Evolutionary conservation across 1,140 invertebrate species (phyloP), one percentile per base, ranked within the genome.

Genomic region (Amphibalanus amphitrite): DNA sequence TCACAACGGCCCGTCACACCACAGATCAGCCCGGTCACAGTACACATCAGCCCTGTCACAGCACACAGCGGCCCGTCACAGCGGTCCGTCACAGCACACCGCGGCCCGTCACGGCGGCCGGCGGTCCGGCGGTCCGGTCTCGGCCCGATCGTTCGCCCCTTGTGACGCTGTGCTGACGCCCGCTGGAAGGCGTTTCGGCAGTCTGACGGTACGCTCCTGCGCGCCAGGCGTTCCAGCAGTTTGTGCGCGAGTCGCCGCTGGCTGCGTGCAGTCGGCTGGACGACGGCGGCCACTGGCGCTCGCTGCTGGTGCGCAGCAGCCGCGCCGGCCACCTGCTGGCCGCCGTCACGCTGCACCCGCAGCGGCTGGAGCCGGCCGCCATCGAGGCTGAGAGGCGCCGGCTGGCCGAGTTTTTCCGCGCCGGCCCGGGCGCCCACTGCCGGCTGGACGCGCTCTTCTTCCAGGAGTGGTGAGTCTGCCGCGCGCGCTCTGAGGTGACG

Each of bases 201-300:
- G 33, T 59, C 47, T 23, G 47, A 17, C 47, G 6, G 25, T 28
- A 23, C 33, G 26, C 69, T 65, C 69, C 72, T 72, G 69, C 69
- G 72, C 71, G 74, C 59, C 74, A 83, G 82, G 75, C 75, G 67
- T 83, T 82, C 77, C 79, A 84, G 76, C 75, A 80, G 8, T 84
- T 79, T 75, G 77, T 85, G 25, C 76, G 77, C 30, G 69, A 71
- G 30, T 82, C 81, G 28, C 68, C 74, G 23, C 79, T 81, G 64
- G 73, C 75, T 13, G 79, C 79, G 0, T 84, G 81, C 76, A 76
- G 81, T 71, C 78, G 81, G 26, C 78, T 82, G 70, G 76, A 78
- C 69, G 81, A 81, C 70, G 77, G 78, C 30, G 85, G 85, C 23
- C 76, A 83, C 76, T 86, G 84, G 83, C 77, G 82, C 71, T 77